Evolutionary conservation across 1,140 invertebrate genomes (phyloP).

Genomic region (Eurytemora carolleeae): DNA sequence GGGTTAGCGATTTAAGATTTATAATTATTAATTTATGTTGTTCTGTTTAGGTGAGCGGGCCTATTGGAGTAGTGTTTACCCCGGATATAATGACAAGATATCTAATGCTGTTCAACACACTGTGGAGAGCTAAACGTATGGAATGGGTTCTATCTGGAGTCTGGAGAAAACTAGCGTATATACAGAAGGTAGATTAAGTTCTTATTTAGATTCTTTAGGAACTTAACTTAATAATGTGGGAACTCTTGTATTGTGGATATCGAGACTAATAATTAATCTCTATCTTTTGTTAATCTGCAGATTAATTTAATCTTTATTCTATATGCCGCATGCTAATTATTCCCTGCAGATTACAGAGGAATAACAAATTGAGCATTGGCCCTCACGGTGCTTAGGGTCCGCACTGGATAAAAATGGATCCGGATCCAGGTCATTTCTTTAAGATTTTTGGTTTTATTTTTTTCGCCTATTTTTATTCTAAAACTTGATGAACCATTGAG

Average conservation of each 20-base stretch:
- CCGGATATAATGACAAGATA: constrained; percentile 57
- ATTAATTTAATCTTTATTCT: too few species aligned
- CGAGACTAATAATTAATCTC: too few species aligned
- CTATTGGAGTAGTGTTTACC: constrained; percentile 79
- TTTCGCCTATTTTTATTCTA: too few species aligned
- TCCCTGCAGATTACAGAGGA: neutral
- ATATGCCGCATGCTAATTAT: neutral
- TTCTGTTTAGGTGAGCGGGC: constrained; percentile 39
- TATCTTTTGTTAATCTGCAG: too few species aligned
- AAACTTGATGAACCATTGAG: too few species aligned
- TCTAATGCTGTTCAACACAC: constrained; percentile 64
- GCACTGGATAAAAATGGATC: too few species aligned
- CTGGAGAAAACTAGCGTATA: constrained; percentile 65
- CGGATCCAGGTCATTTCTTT: too few species aligned
- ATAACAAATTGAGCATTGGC: neutral
- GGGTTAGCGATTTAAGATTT: too few species aligned
- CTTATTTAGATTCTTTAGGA: neutral
- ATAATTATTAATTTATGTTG: too few species aligned
- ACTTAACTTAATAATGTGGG: neutral
- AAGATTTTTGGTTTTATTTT: too few species aligned
- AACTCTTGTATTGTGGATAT: too few species aligned
- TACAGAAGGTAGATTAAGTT: constrained; percentile 36
- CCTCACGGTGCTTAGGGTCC: constrained; percentile 4
- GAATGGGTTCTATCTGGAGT: constrained; percentile 68
- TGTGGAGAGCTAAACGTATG: constrained; percentile 87